Evolutionary conservation across 2,113 vertebrate genomes (phyloP).

Genomic region (Verasper variegatus): DNA sequence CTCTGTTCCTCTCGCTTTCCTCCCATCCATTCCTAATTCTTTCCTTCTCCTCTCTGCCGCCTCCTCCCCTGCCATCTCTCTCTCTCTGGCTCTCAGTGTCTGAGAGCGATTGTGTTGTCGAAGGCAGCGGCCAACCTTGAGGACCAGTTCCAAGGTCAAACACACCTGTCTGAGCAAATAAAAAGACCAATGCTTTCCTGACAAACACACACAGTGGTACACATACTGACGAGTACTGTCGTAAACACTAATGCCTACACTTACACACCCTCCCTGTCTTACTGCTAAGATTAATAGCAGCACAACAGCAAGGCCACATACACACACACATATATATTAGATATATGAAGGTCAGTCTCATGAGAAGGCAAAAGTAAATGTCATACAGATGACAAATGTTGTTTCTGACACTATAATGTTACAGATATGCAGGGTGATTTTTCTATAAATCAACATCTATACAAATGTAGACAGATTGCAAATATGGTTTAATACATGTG

Average conservation of each 20-base stretch:
- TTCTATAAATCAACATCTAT: slow-evolving; percentile 15
- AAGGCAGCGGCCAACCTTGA: slow-evolving; percentile 53
- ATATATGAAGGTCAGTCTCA: too few species aligned
- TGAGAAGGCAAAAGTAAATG: too few species aligned
- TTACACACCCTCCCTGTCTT: neutral
- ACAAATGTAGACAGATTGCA: neutral
- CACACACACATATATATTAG: neutral
- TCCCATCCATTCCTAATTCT: slow-evolving; percentile 15
- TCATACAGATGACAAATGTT: too few species aligned
- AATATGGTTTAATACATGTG: too few species aligned
- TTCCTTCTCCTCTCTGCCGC: slow-evolving; percentile 1
- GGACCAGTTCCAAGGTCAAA: slow-evolving; percentile 64
- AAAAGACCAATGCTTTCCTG: slow-evolving; percentile 11
- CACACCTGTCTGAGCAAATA: slow-evolving; percentile 23
- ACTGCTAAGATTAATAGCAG: too few species aligned
- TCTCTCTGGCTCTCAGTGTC: slow-evolving; percentile 17
- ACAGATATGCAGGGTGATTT: neutral
- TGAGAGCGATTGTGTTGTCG: slow-evolving; percentile 41
- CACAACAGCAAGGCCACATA: neutral
- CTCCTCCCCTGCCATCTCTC: neutral
- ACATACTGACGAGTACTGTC: slow-evolving; percentile 1
- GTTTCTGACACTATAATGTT: too few species aligned
- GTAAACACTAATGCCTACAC: neutral
- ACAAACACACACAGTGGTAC: neutral
- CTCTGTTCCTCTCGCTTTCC: neutral